phyloP scores from a whole-genome alignment of 2,113 vertebrate genomes.

The Gymnobelideus leadbeateri region DNA sequence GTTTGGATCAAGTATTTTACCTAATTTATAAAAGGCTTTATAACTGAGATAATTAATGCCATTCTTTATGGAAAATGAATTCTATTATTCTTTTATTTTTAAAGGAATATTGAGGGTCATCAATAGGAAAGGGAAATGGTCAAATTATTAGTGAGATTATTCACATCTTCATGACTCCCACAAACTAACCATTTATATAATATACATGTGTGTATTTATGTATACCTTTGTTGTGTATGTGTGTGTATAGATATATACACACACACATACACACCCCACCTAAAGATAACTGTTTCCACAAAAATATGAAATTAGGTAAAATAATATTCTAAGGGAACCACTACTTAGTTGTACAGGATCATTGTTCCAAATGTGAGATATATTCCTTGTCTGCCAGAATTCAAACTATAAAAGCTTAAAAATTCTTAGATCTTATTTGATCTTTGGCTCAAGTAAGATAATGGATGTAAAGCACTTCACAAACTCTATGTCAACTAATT shows the following conservation, averaged over 20 bases:
- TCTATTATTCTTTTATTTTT: neutral
- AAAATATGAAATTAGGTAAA: neutral
- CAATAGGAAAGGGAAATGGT: neutral
- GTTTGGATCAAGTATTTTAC: slow-evolving; percentile 16
- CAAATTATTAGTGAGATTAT: neutral
- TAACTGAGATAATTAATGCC: neutral
- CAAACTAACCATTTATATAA: neutral
- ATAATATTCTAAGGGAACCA: neutral
- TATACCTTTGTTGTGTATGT: neutral
- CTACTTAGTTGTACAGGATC: neutral
- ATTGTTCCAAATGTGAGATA: neutral
- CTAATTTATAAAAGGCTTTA: slow-evolving; percentile 14
- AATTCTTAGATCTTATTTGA: neutral
- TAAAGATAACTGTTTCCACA: neutral
- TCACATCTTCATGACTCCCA: neutral
- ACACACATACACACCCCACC: neutral
- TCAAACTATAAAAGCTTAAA: neutral
- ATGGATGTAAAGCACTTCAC: neutral
- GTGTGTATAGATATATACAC: too few relatives aligned
- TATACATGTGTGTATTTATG: neutral
- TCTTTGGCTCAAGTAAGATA: neutral
- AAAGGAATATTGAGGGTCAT: neutral
- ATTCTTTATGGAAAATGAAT: neutral
- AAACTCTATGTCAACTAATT: neutral
- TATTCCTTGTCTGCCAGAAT: neutral